Conservation (phyloP, 2,113 vertebrate species). For the Leptocoma aspasia region DNA sequence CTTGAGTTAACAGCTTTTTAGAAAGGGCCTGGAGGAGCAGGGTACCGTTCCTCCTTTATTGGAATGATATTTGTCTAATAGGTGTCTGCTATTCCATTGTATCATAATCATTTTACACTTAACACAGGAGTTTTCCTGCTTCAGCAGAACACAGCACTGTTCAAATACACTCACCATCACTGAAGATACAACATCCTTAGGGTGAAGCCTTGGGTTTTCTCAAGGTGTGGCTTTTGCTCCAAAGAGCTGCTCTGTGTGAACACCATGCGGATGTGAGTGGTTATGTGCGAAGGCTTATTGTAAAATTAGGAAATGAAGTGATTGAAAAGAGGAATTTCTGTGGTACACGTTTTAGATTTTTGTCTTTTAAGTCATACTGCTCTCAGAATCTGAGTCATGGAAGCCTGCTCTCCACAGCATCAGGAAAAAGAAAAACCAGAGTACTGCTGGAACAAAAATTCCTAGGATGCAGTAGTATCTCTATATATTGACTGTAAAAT, state of each 20-base stretch:
- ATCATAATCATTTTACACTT: not conserved
- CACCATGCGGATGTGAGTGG: not conserved
- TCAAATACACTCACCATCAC: accelerated
- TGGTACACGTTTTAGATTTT: not conserved
- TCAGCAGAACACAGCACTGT: not conserved
- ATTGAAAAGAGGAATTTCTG: not conserved
- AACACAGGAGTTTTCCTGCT: not conserved
- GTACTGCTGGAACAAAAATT: not conserved
- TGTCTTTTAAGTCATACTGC: not conserved
- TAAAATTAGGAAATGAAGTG: not conserved
- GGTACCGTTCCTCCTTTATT: not conserved
- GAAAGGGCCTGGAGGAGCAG: not conserved
- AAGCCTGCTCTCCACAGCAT: not conserved
- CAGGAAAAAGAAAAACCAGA: not conserved
- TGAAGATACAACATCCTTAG: not conserved
- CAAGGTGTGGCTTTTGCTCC: not conserved
- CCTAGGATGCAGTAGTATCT: not conserved
- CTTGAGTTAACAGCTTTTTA: too few species aligned
- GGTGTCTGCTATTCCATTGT: not conserved
- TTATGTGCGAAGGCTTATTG: not conserved
- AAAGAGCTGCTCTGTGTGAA: not conserved
- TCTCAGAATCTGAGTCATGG: not conserved
- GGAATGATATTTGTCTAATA: not conserved
- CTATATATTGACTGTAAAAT: not conserved
- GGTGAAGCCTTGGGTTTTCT: not conserved